phyloP scores from a whole-genome alignment of 2,888 invertebrate species.

The Oscheius sp. region DNA sequence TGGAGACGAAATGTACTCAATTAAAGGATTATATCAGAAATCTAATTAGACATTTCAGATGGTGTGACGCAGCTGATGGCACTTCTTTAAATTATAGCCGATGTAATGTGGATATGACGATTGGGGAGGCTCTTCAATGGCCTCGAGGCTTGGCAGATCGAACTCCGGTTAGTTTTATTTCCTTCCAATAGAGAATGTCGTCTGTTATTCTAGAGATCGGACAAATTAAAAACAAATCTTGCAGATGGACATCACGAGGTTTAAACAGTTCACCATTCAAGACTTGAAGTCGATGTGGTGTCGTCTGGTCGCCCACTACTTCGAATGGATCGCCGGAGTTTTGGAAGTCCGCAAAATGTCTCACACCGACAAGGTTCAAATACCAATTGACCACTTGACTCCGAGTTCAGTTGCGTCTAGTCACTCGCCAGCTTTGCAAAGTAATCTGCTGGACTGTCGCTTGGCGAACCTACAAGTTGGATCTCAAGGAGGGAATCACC shows the following conservation, averaged over 20 bases:
- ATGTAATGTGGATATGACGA: conserved; percentile 4
- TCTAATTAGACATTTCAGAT: no score
- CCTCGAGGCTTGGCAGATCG: conserved; percentile 1
- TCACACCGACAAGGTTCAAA: conserved; percentile 32
- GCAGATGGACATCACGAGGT: not conserved
- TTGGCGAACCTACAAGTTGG: conserved; percentile 32
- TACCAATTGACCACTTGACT: not conserved
- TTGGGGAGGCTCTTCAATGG: conserved; percentile 10
- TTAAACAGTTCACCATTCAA: not conserved
- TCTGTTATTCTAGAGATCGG: not conserved
- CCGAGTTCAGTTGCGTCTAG: conserved; percentile 25
- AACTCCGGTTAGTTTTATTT: conserved; percentile 10
- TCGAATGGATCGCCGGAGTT: conserved; percentile 45
- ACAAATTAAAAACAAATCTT: not conserved
- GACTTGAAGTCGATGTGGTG: conserved; percentile 40
- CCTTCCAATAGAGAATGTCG: no score
- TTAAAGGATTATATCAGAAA: no score
- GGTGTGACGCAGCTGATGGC: not conserved
- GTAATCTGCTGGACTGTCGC: conserved; percentile 38
- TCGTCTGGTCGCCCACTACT: conserved; percentile 44
- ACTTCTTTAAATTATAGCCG: not conserved
- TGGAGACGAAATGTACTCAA: no score
- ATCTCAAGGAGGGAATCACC: conserved; percentile 5
- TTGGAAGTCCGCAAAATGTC: conserved; percentile 32
- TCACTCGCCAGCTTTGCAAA: conserved; percentile 38